A percentile compares a stretch with the other conserved stretches of the same genome.
Conservation (phyloP, 2,888 invertebrate genomes). For the Altica lythri region DNA sequence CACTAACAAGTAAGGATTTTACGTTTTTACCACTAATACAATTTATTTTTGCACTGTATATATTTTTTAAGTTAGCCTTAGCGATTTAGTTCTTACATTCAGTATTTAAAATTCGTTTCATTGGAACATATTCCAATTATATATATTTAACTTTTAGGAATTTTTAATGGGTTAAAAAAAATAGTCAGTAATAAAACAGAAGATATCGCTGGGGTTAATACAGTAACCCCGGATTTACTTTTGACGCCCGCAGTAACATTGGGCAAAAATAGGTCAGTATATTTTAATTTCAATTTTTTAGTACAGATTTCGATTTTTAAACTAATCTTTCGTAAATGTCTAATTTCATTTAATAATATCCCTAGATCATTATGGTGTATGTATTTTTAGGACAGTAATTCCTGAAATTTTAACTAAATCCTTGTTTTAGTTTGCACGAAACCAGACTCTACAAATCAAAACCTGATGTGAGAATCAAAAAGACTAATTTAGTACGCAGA, state of each 20-base stretch:
- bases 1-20: slow-evolving; percentile 84
- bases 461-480: slow-evolving; percentile 28
- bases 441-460: slow-evolving; percentile 11
- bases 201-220: slow-evolving; percentile 46
- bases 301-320: not conserved
- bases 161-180: slow-evolving; percentile 77
- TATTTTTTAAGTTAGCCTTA: slow-evolving; percentile 3
- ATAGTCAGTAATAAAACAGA: slow-evolving; percentile 72
- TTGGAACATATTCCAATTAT: not conserved
- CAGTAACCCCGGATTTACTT: slow-evolving; percentile 52
- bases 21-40: no score
- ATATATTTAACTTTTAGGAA: slow-evolving; percentile 63
- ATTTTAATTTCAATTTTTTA: not conserved
- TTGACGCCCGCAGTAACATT: slow-evolving; percentile 66
- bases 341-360: no score
- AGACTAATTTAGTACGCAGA: slow-evolving; percentile 57
- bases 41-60: no score
- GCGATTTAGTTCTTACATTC: no score
- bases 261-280: slow-evolving; percentile 69
- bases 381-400: no score
- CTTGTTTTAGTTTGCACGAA: slow-evolving; percentile 6
- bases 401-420: not conserved
- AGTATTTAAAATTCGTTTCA: no score
- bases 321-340: no score
- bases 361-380: no score